Percentiles rank a stretch among this genome's conserved stretches.
Evolutionary conservation across 2,888 invertebrate species (phyloP).

Genomic region (Ellobium chinense): DNA sequence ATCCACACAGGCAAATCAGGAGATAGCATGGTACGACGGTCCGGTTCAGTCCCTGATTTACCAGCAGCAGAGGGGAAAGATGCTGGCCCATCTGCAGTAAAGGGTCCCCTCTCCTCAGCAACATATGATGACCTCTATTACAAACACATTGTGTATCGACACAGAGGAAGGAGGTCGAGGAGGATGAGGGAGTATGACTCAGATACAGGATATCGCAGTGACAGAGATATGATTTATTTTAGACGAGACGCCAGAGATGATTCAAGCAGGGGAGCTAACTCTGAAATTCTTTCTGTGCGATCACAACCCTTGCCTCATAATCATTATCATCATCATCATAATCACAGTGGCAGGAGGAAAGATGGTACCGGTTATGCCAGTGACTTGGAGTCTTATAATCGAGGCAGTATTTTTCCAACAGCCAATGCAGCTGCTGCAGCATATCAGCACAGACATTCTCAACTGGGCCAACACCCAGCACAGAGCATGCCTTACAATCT

Average conservation of each 20-base stretch:
- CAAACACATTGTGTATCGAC: constrained; percentile 37
- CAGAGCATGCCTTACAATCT: constrained; percentile 44
- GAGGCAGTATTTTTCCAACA: constrained; percentile 33
- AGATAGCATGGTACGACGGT: not conserved
- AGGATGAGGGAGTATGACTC: constrained; percentile 73
- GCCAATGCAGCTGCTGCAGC: constrained; percentile 39
- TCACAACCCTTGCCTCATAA: constrained; percentile 49
- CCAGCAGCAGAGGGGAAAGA: constrained; percentile 1
- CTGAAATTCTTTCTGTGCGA: constrained; percentile 42
- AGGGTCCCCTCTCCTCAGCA: not conserved
- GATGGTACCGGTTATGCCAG: constrained; percentile 69
- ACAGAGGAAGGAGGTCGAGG: constrained; percentile 50
- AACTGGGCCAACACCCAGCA: not conserved
- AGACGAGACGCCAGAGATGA: constrained; percentile 35
- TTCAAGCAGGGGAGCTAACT: constrained; percentile 14
- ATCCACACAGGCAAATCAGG: not conserved
- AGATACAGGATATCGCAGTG: constrained; percentile 76
- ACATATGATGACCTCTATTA: constrained; percentile 46
- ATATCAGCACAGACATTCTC: constrained; percentile 13
- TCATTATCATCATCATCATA: constrained; percentile 25
- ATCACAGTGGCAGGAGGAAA: constrained; percentile 35
- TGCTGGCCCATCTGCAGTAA: not conserved
- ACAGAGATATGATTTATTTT: constrained; percentile 63
- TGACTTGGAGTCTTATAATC: constrained; percentile 69
- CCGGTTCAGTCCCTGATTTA: constrained; percentile 40